These are phyloP conservation scores for Chaetura pelagica DNA, from an alignment of 2,113 vertebrate genomes.

Conservation along the genomic window DNA sequence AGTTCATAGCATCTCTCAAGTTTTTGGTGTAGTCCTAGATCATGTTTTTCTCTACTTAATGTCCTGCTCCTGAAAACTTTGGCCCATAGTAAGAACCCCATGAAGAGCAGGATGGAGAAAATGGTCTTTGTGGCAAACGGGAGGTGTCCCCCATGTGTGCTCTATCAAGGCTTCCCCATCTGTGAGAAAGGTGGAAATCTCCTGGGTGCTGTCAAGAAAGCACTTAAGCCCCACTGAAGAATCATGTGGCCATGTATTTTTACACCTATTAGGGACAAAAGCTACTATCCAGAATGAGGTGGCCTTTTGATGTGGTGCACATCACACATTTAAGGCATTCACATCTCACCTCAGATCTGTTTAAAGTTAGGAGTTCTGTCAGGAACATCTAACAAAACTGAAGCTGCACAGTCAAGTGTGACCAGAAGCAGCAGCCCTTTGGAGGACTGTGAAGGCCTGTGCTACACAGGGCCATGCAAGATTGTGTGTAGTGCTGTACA, in stretches of 20 bases:
- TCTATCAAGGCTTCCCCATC: neutral
- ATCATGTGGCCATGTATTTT: neutral
- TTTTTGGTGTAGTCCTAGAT: neutral
- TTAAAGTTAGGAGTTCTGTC: neutral
- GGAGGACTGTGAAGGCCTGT: neutral
- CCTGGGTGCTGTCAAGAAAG: neutral
- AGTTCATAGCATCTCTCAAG: neutral
- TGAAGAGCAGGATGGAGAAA: neutral
- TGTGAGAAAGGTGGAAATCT: neutral
- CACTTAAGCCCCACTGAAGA: neutral
- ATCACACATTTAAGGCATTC: neutral
- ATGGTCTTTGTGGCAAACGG: neutral
- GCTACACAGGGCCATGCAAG: neutral
- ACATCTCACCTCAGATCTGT: neutral
- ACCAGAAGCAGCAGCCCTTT: neutral
- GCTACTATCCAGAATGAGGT: neutral
- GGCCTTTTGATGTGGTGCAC: neutral
- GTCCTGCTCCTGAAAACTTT: neutral
- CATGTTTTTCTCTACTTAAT: neutral
- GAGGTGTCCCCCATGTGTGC: neutral
- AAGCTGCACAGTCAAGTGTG: neutral
- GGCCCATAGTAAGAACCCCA: neutral
- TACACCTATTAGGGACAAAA: neutral
- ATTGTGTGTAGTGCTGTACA: slow-evolving; percentile 5
- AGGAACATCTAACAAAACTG: neutral